These are phyloP conservation scores for Alcedo quadribrachys DNA, from an alignment of 2,797 vertebrate species.

Conservation along the genomic window DNA sequence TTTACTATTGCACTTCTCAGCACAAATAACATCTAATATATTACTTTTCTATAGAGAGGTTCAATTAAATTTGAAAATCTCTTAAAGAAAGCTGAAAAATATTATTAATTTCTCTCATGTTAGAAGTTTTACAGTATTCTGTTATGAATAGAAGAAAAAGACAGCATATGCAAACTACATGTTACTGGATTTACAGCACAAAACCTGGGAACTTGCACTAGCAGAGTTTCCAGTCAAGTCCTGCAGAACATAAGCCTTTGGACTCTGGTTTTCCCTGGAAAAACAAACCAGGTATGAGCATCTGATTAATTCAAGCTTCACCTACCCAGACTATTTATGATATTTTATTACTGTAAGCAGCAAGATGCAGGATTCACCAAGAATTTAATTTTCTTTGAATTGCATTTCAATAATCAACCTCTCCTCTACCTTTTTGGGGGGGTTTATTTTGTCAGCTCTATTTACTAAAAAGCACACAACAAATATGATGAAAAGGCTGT, in stretches of 20 bases:
- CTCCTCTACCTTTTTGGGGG: background rate
- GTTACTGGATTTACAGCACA: background rate
- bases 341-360: background rate
- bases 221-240: background rate
- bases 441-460: background rate
- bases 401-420: background rate
- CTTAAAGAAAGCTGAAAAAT: background rate
- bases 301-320: background rate
- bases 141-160: background rate
- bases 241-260: background rate
- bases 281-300: background rate
- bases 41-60: background rate
- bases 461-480: background rate
- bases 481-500: conserved; percentile 16
- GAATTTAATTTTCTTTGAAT: background rate
- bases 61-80: background rate
- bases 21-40: fast-evolving
- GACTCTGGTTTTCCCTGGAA: background rate
- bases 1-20: too few species aligned
- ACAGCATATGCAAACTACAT: background rate
- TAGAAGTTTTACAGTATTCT: background rate
- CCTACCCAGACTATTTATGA: background rate
- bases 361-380: background rate
- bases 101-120: background rate
- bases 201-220: background rate